Evolutionary conservation across 2,113 vertebrate species (phyloP), one percentile per base, ranked within the genome.

Genomic region (Channa argus): DNA sequence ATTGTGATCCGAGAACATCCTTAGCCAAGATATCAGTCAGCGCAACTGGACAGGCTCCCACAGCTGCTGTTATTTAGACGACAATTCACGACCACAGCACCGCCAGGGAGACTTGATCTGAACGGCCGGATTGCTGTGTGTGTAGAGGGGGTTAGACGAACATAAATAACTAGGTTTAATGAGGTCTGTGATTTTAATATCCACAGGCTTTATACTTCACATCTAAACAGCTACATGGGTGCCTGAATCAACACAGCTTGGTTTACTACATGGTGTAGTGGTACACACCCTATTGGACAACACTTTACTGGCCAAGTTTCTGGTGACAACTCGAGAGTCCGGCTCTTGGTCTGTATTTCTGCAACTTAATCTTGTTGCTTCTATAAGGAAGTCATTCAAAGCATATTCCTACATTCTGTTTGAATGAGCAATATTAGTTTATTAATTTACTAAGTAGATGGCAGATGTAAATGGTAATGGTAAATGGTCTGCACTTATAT

Each of bases 111-210:
- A 91, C 82, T 58, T 75, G 82, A 92, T 89, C 84, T 64, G 79
- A 75, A 71, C 51, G 74, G 50, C 56, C 56, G 14, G 41, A 58
- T 61, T 60, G 50, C 68, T 47, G 74, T 62, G 74, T 62, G 50
- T 6, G 24, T 24, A 24, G 24, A 24, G 34, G 64, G 62, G 70
- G 64, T 72, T 69, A 73, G 71, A 74, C 68, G 82, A 77, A 85
- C 83, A 90, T 91, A 92, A 92, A 92, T 92, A 92, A 93, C 85
- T 54, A 55, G 53, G 63, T 90, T 91, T 91, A 92, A 93, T 93
- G 85, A 91, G 89, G 47, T 60, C 61, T 37, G 51, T 82, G 80
- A 81, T 89, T 92, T 85, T 67, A 79, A 89, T 82, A 90, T 82
- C 71, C 49, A 62, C 41, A 44, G 72, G 60, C 67, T 80, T 88